Percentiles rank a stretch among this genome's conserved stretches.
phyloP scores from a whole-genome alignment of 2,113 vertebrate species.

The Hippocampus abdominalis region DNA sequence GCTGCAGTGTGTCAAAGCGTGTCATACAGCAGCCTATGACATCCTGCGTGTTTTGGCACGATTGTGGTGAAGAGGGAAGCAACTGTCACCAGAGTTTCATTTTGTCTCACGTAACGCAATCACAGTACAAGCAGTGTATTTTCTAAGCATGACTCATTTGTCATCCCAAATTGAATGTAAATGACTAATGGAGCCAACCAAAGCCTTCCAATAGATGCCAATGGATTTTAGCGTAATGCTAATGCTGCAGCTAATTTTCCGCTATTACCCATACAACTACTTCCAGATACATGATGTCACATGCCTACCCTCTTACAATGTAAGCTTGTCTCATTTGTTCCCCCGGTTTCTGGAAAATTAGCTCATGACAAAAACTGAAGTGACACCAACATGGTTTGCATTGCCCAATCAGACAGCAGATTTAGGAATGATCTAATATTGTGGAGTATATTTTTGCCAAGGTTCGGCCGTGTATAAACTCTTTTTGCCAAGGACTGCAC shows the following conservation, averaged over 20 bases:
- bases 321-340: not conserved
- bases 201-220: not conserved
- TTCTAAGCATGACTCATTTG: not conserved
- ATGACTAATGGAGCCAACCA: not conserved
- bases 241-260: not conserved
- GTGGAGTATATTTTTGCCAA: not conserved
- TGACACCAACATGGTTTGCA: not conserved
- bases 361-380: not conserved
- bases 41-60: not conserved
- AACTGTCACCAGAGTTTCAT: not conserved
- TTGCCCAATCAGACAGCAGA: not conserved
- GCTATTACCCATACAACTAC: not conserved
- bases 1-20: slow-evolving; percentile 2
- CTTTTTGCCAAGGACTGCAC: not conserved
- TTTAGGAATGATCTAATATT: not conserved
- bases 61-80: not conserved
- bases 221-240: not conserved
- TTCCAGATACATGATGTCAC: not conserved
- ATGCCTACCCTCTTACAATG: not conserved
- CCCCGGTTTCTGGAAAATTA: not conserved
- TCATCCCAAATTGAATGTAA: not conserved
- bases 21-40: not conserved
- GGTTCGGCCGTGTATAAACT: too few relatives aligned
- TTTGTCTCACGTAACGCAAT: not conserved
- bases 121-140: not conserved